Base-by-base conservation (phyloP, 2,113 vertebrate species). In the Hippocampus barbouri region DNA sequence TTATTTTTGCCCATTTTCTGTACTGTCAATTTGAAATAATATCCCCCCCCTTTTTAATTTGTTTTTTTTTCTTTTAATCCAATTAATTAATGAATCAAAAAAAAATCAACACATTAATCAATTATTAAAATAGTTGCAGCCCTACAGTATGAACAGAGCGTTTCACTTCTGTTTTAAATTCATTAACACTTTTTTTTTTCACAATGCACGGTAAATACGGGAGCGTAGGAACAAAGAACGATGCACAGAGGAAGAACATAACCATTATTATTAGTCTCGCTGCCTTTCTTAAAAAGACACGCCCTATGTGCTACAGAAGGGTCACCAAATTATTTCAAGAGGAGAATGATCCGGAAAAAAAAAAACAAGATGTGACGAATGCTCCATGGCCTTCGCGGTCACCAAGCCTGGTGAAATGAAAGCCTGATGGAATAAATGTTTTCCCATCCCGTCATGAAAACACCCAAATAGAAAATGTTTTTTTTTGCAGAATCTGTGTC, bases 401-500 rank as follows among this genome's bases (percentile, higher is more conserved):
- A 38, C 14, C 41, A 66, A 47, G n/a, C 23, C 64, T 49, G 41
- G 16, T 18, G 41, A 66, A 66, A 66, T 47, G 64, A 66, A 66
- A 66, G 41, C 41, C 64, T 27, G 64, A 66, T 66, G 61, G 8
- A 27, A 40, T 40, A 20, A 21, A 63, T 40, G n/a, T 27, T 66
- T 66, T 41, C 63, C 14, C 41, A 45, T 8, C n/a, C 12, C 23
- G 6, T 66, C n/a, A 27, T 45, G 25, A 66, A 64, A 66, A 66
- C 63, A 25, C n/a, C 14, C 6, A 66, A 65, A 8, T n/a, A 65
- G 21, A 65, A 57, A 65, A 65, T 45, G 10, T 15, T 11, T 41
- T 45, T 41, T 45, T 66, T 47, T 66, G 63, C 63, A 45, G 41
- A 65, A 45, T 47, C 63, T 1, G 25, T 45, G 21, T 47, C 41